Evolutionary conservation across 2,888 invertebrate genomes (phyloP), one percentile per base, ranked within the genome.

Genomic region (Chaetoderma sp.): DNA sequence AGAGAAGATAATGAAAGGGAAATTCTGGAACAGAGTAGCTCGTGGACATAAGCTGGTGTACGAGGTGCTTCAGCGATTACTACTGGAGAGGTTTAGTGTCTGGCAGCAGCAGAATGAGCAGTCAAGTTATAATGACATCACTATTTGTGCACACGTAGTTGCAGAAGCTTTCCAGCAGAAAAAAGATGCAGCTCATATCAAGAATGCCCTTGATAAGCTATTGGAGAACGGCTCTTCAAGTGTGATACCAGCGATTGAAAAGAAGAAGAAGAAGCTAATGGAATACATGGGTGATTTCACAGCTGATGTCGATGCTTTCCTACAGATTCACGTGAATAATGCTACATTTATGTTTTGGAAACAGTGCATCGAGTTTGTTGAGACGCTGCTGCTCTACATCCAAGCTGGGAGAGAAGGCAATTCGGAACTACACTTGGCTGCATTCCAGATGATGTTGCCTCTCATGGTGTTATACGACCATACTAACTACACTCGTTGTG

Each of bases 41-140:
- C 28, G 68, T n/a, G 60, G 33, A 21, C 65, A 68, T 21, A 60
- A 56, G 27, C 42, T 67, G 1, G 61, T 58, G 21, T 36, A 36
- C 13, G 44, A 60, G 30, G 67, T 60, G 8, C 44, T 64, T 4
- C 44, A 45, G 64, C 59, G 63, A 21, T 10, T 64, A 10, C 60
- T 64, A 5, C 33, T 61, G 25, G 36, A 42, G n/a, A 42, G n/a
- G 10, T 36, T 50, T 50, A n/a, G n/a, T 8, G 6, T 23, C 18
- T 50, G 52, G 52, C 25, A 18, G 6, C 23, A 21, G 39, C 39
- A 13, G 39, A 10, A 36, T 10, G 10, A 36, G n/a, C 10, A 36
- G 10, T 36, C 39, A 10, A 36, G 10, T n/a, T 13, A n/a, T n/a
- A 36, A 13, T 36, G 39, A 36, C n/a, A 36, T 36, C n/a, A 36